Percentiles rank a stretch among this genome's conserved stretches.
phyloP scores from a whole-genome alignment of 2,113 vertebrate genomes.

The Jacana jacana region DNA sequence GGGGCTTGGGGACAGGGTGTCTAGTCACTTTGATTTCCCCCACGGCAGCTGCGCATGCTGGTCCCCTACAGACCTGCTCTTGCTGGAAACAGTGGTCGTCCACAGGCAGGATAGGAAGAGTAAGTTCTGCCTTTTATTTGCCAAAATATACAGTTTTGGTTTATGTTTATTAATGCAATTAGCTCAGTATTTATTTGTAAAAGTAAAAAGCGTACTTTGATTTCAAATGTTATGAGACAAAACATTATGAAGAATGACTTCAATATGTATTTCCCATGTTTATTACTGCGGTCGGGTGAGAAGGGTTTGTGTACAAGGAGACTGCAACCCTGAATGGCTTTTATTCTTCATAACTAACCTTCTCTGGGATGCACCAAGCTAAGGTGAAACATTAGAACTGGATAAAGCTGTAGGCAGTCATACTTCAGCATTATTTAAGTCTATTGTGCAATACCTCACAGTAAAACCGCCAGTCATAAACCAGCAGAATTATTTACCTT shows the following conservation, averaged over 20 bases:
- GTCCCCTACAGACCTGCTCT: not conserved
- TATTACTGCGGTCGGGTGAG: not conserved
- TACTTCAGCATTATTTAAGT: not conserved
- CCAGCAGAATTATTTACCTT: not conserved
- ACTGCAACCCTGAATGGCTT: not conserved
- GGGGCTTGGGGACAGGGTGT: no score
- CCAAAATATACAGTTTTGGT: not conserved
- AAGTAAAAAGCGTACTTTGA: not conserved
- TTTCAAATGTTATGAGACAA: not conserved
- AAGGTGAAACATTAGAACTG: not conserved
- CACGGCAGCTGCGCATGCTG: fast-evolving
- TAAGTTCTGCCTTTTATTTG: not conserved
- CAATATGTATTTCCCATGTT: not conserved
- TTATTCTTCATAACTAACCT: not conserved
- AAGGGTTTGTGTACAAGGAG: not conserved
- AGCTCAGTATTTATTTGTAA: not conserved
- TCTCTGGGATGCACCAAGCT: not conserved
- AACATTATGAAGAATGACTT: not conserved
- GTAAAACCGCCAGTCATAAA: not conserved
- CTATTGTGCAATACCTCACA: not conserved
- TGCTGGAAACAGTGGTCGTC: not conserved
- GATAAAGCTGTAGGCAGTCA: not conserved
- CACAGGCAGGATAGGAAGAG: not conserved
- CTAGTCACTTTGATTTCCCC: not conserved
- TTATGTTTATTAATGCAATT: not conserved